phyloP scores from a whole-genome alignment of 2,888 invertebrate species.

The Doris montereyensis region DNA sequence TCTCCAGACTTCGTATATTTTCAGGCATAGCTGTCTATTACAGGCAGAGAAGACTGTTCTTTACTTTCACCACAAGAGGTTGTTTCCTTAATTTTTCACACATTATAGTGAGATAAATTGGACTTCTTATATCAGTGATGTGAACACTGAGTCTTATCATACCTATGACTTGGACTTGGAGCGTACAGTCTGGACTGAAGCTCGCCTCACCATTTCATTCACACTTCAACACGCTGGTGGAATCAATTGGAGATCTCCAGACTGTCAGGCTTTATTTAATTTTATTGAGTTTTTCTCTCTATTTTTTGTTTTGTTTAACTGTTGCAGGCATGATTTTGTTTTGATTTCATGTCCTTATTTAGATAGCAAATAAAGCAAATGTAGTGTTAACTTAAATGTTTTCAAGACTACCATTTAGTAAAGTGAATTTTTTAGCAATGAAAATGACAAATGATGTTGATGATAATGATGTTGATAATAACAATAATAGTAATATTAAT shows the following conservation, averaged over 20 bases:
- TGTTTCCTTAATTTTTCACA: too few relatives aligned
- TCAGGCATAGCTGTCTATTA: slow-evolving; percentile 49
- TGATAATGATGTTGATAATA: too few relatives aligned
- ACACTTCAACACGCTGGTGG: not conserved
- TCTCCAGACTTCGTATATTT: slow-evolving; percentile 23
- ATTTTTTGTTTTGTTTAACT: not conserved
- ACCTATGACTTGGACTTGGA: slow-evolving; percentile 45
- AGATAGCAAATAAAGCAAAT: not conserved
- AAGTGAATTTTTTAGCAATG: too few relatives aligned
- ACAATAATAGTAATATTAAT: too few relatives aligned
- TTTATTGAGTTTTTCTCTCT: not conserved
- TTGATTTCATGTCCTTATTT: not conserved
- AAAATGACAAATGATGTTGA: not conserved
- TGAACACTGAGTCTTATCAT: slow-evolving; percentile 34
- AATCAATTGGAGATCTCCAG: too few relatives aligned
- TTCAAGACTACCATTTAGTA: not conserved
- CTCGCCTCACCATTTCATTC: slow-evolving; percentile 8
- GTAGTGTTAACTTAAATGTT: not conserved
- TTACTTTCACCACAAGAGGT: slow-evolving; percentile 47
- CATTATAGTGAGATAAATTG: too few relatives aligned
- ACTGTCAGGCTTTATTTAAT: too few relatives aligned
- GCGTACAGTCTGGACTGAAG: slow-evolving; percentile 42
- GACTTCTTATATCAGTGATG: slow-evolving; percentile 43
- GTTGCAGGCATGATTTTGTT: not conserved
- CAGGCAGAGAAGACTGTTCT: slow-evolving; percentile 44